phyloP scores from a whole-genome alignment of 1,140 invertebrate genomes.

The Branchinecta lynchi region DNA sequence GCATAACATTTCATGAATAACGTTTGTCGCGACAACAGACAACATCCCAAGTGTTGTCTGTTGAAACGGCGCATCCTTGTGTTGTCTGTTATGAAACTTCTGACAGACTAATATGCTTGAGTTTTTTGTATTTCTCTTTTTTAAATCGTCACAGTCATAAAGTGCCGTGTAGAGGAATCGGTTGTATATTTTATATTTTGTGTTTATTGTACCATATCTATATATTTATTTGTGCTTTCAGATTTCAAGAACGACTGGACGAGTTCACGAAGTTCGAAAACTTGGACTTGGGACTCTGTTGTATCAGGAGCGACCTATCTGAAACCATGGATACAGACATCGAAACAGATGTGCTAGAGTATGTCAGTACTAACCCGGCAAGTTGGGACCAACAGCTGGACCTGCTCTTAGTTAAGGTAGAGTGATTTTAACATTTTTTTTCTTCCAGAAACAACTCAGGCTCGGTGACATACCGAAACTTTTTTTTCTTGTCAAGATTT shows the following conservation, averaged over 20 bases:
- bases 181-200: no score
- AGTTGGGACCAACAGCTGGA: not conserved
- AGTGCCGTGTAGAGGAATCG: no score
- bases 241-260: not conserved
- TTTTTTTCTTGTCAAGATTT: not conserved
- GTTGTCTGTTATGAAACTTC: no score
- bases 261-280: not conserved
- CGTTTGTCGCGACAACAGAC: no score
- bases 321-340: not conserved
- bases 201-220: no score
- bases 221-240: not conserved
- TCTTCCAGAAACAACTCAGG: not conserved
- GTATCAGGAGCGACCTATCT: not conserved
- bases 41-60: no score
- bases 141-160: no score
- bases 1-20: no score
- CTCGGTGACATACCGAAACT: not conserved
- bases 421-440: not conserved
- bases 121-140: no score
- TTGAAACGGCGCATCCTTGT: no score
- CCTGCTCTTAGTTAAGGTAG: not conserved
- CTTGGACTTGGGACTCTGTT: not conserved
- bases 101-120: no score
- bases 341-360: not conserved
- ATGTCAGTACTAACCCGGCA: not conserved